Percentiles rank a stretch among this genome's conserved stretches.
phyloP scores from a whole-genome alignment of 2,888 invertebrate species.

The Brenthis hecate region DNA sequence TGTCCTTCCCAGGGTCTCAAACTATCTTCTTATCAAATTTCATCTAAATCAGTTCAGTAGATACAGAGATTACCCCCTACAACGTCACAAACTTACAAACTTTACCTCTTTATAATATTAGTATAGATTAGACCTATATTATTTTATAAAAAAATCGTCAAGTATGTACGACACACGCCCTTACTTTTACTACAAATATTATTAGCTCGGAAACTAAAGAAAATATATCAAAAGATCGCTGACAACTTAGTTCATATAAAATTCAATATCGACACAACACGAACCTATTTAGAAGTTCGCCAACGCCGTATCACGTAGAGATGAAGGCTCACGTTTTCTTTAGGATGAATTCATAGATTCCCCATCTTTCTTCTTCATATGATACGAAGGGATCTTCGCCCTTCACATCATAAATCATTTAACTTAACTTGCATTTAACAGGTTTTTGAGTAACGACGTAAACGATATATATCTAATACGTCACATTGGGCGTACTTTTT shows the following conservation, averaged over 20 bases:
- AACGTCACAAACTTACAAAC: no score
- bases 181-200: conserved; percentile 28
- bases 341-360: conserved; percentile 14
- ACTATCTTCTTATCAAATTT: no score
- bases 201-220: conserved; percentile 29
- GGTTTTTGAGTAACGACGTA: conserved; percentile 48
- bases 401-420: conserved; percentile 49
- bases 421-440: conserved; percentile 49
- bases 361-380: conserved; percentile 24
- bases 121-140: not conserved
- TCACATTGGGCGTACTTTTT: conserved; percentile 6
- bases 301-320: conserved; percentile 18
- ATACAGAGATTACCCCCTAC: no score
- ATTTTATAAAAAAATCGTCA: not conserved
- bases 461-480: conserved; percentile 30
- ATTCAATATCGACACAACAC: conserved; percentile 38
- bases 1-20: no score
- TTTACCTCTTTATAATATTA: not conserved
- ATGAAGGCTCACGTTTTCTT: conserved; percentile 23
- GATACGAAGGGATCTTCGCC: conserved; percentile 27
- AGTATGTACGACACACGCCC: conserved; percentile 22
- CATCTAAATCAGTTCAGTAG: no score
- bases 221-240: conserved; percentile 38
- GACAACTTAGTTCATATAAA: conserved; percentile 39
- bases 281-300: conserved; percentile 29